Evolutionary conservation across 1,140 invertebrate genomes (phyloP).

Genomic region (Arctopsyche grandis): DNA sequence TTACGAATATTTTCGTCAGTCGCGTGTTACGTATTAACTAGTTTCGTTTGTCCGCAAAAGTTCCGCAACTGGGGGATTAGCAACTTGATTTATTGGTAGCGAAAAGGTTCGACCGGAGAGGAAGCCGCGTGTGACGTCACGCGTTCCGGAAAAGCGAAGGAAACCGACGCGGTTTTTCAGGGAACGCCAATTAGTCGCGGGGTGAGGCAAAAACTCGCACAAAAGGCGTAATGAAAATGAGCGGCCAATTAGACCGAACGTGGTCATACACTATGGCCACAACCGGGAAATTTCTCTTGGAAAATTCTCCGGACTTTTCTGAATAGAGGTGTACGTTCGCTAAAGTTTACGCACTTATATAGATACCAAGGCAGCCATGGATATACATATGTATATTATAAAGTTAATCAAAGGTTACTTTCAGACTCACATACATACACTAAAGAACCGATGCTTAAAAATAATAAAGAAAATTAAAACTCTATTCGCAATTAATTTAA

Average conservation of each 20-base stretch:
- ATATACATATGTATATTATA: too few relatives aligned
- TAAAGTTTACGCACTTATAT: too few relatives aligned
- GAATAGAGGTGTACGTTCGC: too few relatives aligned
- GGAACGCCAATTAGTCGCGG: conserved; percentile 29
- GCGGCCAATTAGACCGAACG: conserved; percentile 10
- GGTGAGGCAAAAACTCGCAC: background rate
- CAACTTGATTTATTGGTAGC: conserved; percentile 18
- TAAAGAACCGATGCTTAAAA: too few relatives aligned
- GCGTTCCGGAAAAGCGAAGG: background rate
- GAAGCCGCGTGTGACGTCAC: background rate
- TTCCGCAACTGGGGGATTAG: conserved; percentile 2
- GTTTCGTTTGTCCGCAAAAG: conserved; percentile 13
- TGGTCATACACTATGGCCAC: background rate
- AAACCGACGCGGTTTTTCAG: conserved; percentile 19
- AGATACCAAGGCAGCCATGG: too few relatives aligned
- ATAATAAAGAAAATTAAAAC: too few relatives aligned
- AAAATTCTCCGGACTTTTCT: too few relatives aligned
- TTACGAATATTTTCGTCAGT: too few relatives aligned
- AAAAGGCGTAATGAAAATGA: conserved; percentile 18
- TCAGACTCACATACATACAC: too few relatives aligned
- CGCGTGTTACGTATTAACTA: background rate
- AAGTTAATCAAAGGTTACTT: too few relatives aligned
- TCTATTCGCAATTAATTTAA: too few relatives aligned
- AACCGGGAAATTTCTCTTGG: too few relatives aligned
- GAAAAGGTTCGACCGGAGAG: conserved; percentile 9